Conservation (phyloP, 2,113 vertebrate genomes). For the Anarhynchus alexandrinus region DNA sequence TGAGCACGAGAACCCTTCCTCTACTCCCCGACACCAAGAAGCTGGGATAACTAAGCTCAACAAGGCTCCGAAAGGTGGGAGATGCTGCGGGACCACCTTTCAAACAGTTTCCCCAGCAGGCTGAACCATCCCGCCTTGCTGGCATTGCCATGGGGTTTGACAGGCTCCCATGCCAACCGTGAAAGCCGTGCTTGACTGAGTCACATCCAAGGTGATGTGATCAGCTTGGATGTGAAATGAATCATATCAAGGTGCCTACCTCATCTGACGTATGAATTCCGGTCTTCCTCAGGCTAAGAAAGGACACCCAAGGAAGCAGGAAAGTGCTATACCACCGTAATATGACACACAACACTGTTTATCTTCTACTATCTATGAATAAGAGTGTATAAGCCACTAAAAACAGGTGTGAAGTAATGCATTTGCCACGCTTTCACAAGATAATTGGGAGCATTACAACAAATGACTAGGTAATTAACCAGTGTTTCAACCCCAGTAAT, state of each 20-base stretch:
- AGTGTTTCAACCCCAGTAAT: conserved; percentile 10
- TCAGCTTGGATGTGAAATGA: background rate
- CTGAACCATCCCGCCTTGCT: background rate
- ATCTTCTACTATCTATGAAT: background rate
- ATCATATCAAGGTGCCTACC: background rate
- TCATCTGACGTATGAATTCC: background rate
- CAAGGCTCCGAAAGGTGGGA: accelerated
- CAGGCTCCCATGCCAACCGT: background rate
- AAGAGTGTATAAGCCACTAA: background rate
- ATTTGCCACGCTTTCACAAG: conserved; percentile 4
- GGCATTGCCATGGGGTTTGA: background rate
- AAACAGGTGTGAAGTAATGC: conserved; percentile 8
- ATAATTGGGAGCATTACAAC: conserved; percentile 32
- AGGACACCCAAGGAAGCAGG: background rate
- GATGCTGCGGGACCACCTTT: background rate
- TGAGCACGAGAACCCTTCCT: background rate
- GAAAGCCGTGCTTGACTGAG: background rate
- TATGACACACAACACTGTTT: background rate
- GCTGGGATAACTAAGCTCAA: background rate
- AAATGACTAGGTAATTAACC: conserved; percentile 49
- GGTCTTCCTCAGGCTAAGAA: background rate
- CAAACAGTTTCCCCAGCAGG: background rate
- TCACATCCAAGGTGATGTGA: background rate
- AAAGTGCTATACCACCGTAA: background rate
- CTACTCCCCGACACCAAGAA: background rate